Percentiles rank a stretch among this genome's conserved stretches.
Evolutionary conservation across 2,113 vertebrate species (phyloP).

Genomic region (Cichladusa arquata): DNA sequence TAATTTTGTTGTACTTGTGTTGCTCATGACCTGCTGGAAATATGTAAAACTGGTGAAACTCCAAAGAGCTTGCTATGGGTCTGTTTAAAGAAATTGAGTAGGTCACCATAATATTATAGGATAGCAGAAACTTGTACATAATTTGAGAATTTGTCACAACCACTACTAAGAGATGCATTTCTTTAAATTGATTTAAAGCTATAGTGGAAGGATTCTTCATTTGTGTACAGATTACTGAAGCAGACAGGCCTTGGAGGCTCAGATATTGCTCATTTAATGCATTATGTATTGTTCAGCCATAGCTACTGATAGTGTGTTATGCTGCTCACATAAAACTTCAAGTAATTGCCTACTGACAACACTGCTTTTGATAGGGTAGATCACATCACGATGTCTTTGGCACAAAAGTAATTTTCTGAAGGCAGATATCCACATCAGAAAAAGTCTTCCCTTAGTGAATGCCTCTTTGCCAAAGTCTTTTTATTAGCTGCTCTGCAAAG

Average conservation of each 20-base stretch:
- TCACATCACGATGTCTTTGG: not conserved
- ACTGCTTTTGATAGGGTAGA: not conserved
- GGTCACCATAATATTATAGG: not conserved
- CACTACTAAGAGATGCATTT: not conserved
- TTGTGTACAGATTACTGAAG: not conserved
- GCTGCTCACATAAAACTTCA: not conserved
- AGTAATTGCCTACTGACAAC: not conserved
- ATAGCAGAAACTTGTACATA: accelerated
- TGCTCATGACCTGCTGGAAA: not conserved
- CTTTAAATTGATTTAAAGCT: not conserved
- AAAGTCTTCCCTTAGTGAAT: not conserved
- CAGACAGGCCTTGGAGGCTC: not conserved
- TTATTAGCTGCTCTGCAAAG: not conserved
- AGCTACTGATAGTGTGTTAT: not conserved
- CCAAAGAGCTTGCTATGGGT: not conserved
- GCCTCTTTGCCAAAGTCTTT: not conserved
- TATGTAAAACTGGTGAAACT: not conserved
- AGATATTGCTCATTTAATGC: not conserved
- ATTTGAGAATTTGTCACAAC: not conserved
- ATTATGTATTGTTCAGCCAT: not conserved
- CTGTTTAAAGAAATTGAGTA: not conserved
- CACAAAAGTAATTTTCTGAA: not conserved
- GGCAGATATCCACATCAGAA: not conserved
- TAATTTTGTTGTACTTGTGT: not conserved
- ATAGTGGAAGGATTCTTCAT: not conserved